Evolutionary conservation across 2,888 invertebrate species (phyloP), one percentile per base, ranked within the genome.

Genomic region (Drosophila rubida): DNA sequence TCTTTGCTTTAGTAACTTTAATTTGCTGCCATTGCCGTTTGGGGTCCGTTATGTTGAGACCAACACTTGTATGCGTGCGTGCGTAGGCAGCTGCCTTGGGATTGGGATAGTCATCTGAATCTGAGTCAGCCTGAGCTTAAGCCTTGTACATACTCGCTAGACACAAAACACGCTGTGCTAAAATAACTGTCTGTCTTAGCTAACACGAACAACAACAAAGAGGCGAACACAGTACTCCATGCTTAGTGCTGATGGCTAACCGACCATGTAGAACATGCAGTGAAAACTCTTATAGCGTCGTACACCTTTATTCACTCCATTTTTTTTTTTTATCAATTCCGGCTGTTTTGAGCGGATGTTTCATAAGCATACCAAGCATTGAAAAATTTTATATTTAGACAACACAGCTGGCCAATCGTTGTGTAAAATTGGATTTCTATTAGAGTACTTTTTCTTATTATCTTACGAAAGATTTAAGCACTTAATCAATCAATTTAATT

Each of bases 21-120:
- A 83, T 77, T 77, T 83, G 84, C 87, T 83, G 80, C 83, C 65
- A 83, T 80, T 76, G 82, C 76, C 80, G 76, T 82, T 82, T 77
- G 85, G 73, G 71, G 75, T 71, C 77, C 77, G 77, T 77, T 77
- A 77, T 75, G 60, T 60, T 16, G 55, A 42, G 60, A 74, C 61
- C 49, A 51, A 48, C 27, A 53, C 49, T 61, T 42, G 39, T 54
- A 37, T 51, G 30, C 14, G 11, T 16, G 6, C 41, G 19, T 7
- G 13, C 51, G 37, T 39, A 50, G 74, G 55, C 59, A 75, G 66
- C 55, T 74, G 75, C 54, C 62, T 62, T 75, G 71, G 66, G 55
- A 75, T 74, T 70, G 75, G 75, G 75, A 75, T 62, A 70, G 70
- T 70, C 71, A 75, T 74, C 75, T 46, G 55, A 55, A 62, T 62